phyloP scores from a whole-genome alignment of 2,888 invertebrate genomes.

The Cheilosia soror region DNA sequence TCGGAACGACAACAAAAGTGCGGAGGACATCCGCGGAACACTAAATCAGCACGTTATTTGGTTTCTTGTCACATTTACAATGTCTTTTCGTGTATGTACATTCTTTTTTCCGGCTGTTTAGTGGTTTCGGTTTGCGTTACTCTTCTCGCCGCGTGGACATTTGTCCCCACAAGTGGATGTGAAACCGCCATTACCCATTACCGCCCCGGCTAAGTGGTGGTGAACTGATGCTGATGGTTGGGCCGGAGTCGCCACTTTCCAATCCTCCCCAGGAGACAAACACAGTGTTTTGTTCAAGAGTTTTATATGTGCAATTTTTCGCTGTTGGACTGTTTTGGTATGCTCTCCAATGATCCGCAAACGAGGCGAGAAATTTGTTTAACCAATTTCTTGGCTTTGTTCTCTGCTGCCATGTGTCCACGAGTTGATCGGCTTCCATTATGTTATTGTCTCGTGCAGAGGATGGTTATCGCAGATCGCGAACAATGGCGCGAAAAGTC shows the following conservation, averaged over 20 bases:
- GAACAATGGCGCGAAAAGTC: constrained; percentile 71
- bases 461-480: constrained; percentile 36
- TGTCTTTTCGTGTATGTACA: constrained; percentile 75
- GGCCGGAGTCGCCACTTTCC: constrained; percentile 39
- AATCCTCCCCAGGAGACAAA: constrained; percentile 46
- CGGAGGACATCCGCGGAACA: constrained; percentile 76
- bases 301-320: constrained; percentile 48
- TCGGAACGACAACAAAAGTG: constrained; percentile 73
- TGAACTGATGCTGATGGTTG: constrained; percentile 48
- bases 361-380: constrained; percentile 72
- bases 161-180: constrained; percentile 59
- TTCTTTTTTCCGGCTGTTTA: constrained; percentile 72
- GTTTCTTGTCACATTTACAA: constrained; percentile 77
- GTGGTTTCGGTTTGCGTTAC: constrained; percentile 58
- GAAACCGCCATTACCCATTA: constrained; percentile 72
- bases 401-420: constrained; percentile 57
- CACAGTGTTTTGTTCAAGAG: constrained; percentile 47
- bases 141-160: constrained; percentile 61
- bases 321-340: constrained; percentile 43
- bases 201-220: constrained; percentile 65
- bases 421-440: constrained; percentile 64
- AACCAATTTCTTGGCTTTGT: constrained; percentile 74
- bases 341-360: constrained; percentile 58
- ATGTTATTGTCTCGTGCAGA: constrained; percentile 66
- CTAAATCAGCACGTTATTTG: constrained; percentile 77